These are phyloP conservation scores for Erythrolamprus reginae DNA, from an alignment of 2,113 vertebrate species.

Conservation along the genomic window DNA sequence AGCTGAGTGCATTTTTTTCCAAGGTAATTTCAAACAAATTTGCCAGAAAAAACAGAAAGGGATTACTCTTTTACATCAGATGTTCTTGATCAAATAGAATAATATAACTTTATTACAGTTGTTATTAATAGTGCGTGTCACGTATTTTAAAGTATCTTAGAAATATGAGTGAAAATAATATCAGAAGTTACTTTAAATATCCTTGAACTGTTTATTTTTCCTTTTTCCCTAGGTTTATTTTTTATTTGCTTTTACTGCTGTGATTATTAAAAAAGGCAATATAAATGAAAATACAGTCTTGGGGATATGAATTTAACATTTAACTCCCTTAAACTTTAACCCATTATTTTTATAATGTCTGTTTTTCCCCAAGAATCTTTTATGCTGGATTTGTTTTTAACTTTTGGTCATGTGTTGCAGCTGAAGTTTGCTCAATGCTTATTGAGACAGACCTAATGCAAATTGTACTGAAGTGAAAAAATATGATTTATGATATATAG, in stretches of 20 bases:
- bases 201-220: neutral
- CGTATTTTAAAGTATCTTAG: neutral
- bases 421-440: neutral
- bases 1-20: neutral
- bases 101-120: neutral
- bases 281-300: neutral
- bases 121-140: neutral
- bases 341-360: neutral
- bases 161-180: neutral
- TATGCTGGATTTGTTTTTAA: neutral
- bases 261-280: neutral
- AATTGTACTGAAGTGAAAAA: neutral
- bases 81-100: rapidly evolving
- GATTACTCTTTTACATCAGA: neutral
- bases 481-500: neutral
- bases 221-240: neutral
- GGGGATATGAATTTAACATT: neutral
- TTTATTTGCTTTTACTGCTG: neutral
- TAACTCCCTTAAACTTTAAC: neutral
- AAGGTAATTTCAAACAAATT: neutral
- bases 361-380: neutral
- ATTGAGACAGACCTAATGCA: neutral
- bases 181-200: neutral
- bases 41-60: neutral
- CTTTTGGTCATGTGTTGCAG: neutral